Evolutionary conservation across 2,888 invertebrate genomes (phyloP).

Genomic region (Hypena proboscidalis): DNA sequence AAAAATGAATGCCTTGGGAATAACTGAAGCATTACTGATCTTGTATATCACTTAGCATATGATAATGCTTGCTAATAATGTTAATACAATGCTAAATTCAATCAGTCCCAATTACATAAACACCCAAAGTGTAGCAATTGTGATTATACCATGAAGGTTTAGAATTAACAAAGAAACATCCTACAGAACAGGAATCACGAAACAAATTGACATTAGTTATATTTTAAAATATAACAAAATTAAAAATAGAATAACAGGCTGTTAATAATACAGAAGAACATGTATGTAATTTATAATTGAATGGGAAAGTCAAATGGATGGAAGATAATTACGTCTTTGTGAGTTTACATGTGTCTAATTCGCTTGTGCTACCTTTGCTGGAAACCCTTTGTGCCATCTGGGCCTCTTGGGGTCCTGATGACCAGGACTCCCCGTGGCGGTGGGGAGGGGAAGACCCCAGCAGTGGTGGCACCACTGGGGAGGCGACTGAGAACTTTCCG

Average conservation of each 20-base stretch:
- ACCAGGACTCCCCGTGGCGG: constrained; percentile 82
- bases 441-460: constrained; percentile 74
- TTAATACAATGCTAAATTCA: constrained; percentile 33
- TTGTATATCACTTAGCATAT: constrained; percentile 22
- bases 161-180: no score
- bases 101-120: constrained; percentile 26
- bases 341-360: constrained; percentile 26
- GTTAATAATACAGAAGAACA: constrained; percentile 38
- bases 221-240: constrained; percentile 7
- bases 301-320: constrained; percentile 54
- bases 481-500: constrained; percentile 71
- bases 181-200: no score
- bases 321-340: constrained; percentile 54
- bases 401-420: constrained; percentile 91
- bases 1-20: constrained; percentile 11
- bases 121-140: constrained; percentile 5
- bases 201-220: no score
- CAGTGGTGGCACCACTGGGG: constrained; percentile 65
- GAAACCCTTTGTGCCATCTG: constrained; percentile 89
- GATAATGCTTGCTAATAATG: constrained; percentile 16
- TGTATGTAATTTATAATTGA: constrained; percentile 29
- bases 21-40: constrained; percentile 17
- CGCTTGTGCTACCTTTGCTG: constrained; percentile 72
- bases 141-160: constrained; percentile 2
- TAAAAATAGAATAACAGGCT: constrained; percentile 44